These are phyloP conservation scores for Platygyra sinensis DNA, from an alignment of 64 coral and sea anemone genomes.

Conservation along the genomic window DNA sequence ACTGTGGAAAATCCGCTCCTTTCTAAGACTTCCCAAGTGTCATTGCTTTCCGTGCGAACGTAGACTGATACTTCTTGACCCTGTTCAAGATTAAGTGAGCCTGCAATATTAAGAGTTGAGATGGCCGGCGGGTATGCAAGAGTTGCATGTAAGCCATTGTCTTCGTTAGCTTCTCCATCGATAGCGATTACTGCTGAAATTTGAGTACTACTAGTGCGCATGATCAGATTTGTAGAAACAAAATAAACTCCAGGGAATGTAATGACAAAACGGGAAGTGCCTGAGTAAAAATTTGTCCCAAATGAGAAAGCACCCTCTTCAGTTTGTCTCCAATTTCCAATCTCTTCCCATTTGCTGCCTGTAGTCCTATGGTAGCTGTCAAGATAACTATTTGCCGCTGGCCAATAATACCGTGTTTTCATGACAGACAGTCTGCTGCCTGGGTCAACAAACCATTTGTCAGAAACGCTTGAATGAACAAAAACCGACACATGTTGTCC, in stretches of 20 bases:
- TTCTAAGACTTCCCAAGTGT: neutral
- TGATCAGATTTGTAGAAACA: constrained; percentile 61
- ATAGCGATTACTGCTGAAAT: constrained; percentile 55
- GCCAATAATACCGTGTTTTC: constrained; percentile 63
- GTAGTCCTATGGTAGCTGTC: neutral
- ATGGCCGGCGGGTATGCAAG: constrained; percentile 25
- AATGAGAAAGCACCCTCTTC: constrained; percentile 49
- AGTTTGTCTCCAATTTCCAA: constrained; percentile 28
- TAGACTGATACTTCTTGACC: constrained; percentile 66
- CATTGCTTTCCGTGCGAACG: constrained; percentile 7
- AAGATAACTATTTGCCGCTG: constrained; percentile 57
- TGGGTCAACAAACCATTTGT: constrained; percentile 40
- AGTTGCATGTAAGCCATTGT: constrained; percentile 49
- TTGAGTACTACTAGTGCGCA: constrained; percentile 7
- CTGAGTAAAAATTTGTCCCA: constrained; percentile 21
- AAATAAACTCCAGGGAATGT: constrained; percentile 57
- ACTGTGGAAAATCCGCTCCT: constrained; percentile 63
- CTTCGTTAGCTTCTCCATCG: constrained; percentile 18
- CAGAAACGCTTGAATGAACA: constrained; percentile 19
- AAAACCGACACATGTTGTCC: constrained; percentile 60
- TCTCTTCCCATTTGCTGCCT: constrained; percentile 37
- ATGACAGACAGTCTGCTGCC: constrained; percentile 63
- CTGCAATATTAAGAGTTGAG: constrained; percentile 66
- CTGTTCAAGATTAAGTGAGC: constrained; percentile 36
- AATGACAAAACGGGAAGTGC: constrained; percentile 14